phyloP scores from a whole-genome alignment of 1,140 invertebrate genomes.

The Zaprionus ornatus region DNA sequence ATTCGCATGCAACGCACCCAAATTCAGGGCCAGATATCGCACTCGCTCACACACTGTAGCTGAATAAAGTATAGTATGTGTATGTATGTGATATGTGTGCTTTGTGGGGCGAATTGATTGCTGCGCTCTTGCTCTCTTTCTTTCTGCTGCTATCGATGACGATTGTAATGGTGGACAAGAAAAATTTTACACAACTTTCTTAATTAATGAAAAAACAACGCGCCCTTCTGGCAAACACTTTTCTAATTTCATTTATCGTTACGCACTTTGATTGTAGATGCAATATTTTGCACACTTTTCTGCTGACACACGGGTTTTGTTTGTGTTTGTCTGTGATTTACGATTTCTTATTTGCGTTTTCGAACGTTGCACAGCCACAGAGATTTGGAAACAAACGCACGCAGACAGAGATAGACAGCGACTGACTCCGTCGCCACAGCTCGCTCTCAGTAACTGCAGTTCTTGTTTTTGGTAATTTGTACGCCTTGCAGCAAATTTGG shows the following conservation, averaged over 20 bases:
- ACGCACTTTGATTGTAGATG: constrained; percentile 54
- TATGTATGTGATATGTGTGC: constrained; percentile 26
- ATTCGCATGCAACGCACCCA: constrained; percentile 65
- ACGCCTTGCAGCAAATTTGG: constrained; percentile 27
- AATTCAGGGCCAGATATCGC: constrained; percentile 65
- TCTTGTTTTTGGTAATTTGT: constrained; percentile 67
- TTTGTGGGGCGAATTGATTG: constrained; percentile 48
- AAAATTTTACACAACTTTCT: constrained; percentile 80
- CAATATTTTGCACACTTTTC: constrained; percentile 39
- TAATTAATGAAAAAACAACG: constrained; percentile 69
- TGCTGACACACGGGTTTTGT: constrained; percentile 33
- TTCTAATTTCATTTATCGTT: constrained; percentile 8
- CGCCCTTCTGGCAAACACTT: constrained; percentile 28
- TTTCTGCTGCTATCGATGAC: constrained; percentile 58
- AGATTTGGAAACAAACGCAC: constrained; percentile 66
- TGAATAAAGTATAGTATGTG: constrained; percentile 11
- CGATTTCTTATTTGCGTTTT: constrained; percentile 54
- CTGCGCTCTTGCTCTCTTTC: constrained; percentile 60
- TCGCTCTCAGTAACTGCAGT: constrained; percentile 28
- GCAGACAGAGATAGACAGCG: constrained; percentile 67
- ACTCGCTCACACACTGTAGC: constrained; percentile 30
- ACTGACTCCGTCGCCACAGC: constrained; percentile 52
- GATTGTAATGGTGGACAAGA: constrained; percentile 72
- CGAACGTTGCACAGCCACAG: constrained; percentile 52
- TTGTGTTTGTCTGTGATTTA: constrained; percentile 55